phyloP scores from a whole-genome alignment of 2,797 vertebrate genomes.

The Telmatherina bonti region DNA sequence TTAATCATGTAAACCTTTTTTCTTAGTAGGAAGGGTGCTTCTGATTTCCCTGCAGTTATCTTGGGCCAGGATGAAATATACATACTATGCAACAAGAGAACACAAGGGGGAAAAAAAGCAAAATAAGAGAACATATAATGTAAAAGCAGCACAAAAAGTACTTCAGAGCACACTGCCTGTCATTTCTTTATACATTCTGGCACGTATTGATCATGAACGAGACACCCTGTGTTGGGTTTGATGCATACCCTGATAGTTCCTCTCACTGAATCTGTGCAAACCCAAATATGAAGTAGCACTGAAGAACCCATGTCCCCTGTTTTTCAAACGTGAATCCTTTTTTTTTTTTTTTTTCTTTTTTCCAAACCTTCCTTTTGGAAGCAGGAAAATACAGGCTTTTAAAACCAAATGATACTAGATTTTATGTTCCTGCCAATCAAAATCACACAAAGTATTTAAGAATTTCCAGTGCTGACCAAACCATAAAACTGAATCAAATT shows the following conservation, averaged over 20 bases:
- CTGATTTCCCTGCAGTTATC: constrained; percentile 75
- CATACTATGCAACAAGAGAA: constrained; percentile 64
- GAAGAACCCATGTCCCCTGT: constrained; percentile 47
- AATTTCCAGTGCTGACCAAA: constrained; percentile 6
- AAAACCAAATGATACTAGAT: constrained; percentile 22
- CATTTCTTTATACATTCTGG: constrained; percentile 80
- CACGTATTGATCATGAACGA: constrained; percentile 69
- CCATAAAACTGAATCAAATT: constrained; percentile 25
- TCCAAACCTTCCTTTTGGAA: constrained; percentile 12
- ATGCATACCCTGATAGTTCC: constrained; percentile 56
- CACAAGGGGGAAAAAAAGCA: constrained; percentile 56
- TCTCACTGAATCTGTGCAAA: constrained; percentile 61
- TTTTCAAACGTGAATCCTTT: constrained; percentile 29
- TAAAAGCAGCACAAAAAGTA: constrained; percentile 78
- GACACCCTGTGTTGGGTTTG: constrained; percentile 55
- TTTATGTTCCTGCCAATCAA: constrained; percentile 22
- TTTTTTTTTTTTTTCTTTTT: constrained; percentile 33
- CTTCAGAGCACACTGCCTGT: constrained; percentile 71
- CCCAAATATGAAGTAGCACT: constrained; percentile 59
- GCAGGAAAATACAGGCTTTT: constrained; percentile 15
- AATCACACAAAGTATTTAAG: constrained; percentile 15
- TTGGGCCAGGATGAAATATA: constrained; percentile 71
- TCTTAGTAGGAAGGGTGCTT: constrained; percentile 70
- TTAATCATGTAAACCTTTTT: constrained; percentile 65
- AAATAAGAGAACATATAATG: constrained; percentile 64